Evolutionary conservation across 1,140 invertebrate genomes (phyloP).

Genomic region (Calycopis cecrops): DNA sequence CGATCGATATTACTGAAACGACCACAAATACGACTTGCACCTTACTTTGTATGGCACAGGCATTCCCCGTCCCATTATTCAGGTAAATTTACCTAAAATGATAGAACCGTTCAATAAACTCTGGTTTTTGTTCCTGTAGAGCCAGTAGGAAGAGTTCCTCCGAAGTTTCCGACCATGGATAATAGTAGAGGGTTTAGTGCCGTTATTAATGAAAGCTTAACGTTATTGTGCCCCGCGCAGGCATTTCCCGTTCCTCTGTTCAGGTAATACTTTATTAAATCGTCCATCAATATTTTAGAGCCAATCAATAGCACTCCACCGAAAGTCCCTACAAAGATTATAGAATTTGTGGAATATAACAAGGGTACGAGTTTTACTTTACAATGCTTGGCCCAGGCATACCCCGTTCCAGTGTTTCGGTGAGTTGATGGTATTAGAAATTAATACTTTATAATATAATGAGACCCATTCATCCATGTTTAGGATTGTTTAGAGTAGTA

Average conservation of each 20-base stretch:
- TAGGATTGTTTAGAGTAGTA: neutral
- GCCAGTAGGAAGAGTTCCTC: slow-evolving; percentile 78
- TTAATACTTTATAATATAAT: neutral
- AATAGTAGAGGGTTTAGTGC: slow-evolving; percentile 77
- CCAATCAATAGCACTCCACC: slow-evolving; percentile 75
- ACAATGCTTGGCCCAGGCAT: slow-evolving; percentile 80
- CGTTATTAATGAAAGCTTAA: slow-evolving; percentile 65
- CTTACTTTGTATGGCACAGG: slow-evolving; percentile 84
- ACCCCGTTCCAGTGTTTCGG: slow-evolving; percentile 80
- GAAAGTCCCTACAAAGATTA: slow-evolving; percentile 76
- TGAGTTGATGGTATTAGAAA: slow-evolving; percentile 46
- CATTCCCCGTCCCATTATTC: slow-evolving; percentile 81
- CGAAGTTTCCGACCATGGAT: slow-evolving; percentile 81
- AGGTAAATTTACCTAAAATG: slow-evolving; percentile 66
- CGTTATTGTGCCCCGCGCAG: slow-evolving; percentile 79
- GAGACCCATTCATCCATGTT: neutral
- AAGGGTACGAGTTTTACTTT: slow-evolving; percentile 74
- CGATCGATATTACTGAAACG: slow-evolving; percentile 61
- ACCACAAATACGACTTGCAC: slow-evolving; percentile 65
- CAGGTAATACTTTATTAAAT: slow-evolving; percentile 67
- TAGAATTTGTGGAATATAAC: slow-evolving; percentile 63
- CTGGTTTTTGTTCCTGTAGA: slow-evolving; percentile 47
- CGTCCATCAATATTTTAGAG: slow-evolving; percentile 64
- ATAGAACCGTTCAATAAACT: slow-evolving; percentile 14
- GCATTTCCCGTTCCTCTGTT: slow-evolving; percentile 79